Evolutionary conservation across 2,113 vertebrate species (phyloP).

Genomic region (Oncorhynchus kisutch): DNA sequence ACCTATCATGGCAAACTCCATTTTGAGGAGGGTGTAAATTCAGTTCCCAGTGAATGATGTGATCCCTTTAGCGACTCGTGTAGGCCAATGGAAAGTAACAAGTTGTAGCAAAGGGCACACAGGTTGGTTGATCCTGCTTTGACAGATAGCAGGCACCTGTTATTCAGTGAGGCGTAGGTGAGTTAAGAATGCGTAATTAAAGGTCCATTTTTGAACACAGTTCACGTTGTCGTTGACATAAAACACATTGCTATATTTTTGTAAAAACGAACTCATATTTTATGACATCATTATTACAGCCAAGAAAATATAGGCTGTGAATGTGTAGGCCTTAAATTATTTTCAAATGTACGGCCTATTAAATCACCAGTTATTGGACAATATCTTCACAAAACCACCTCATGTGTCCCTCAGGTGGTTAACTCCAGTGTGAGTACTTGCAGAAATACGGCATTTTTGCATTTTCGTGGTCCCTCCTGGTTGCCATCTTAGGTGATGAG

Average conservation of each 20-base stretch:
- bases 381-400: conserved; percentile 34
- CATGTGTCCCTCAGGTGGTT: conserved; percentile 68
- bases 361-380: conserved; percentile 45
- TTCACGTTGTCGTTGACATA: conserved; percentile 43
- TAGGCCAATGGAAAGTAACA: conserved; percentile 38
- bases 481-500: conserved; percentile 64
- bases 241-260: conserved; percentile 22
- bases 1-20: conserved; percentile 99
- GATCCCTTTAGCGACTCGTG: conserved; percentile 41
- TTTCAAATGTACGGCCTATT: background rate
- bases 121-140: conserved; percentile 38
- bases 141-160: conserved; percentile 37
- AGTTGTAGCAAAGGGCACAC: conserved; percentile 54
- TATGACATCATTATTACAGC: conserved; percentile 63
- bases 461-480: conserved; percentile 53
- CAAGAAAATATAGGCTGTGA: conserved; percentile 13
- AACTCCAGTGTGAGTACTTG: conserved; percentile 26
- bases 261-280: conserved; percentile 31
- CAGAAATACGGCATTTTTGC: conserved; percentile 46
- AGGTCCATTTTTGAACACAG: conserved; percentile 39
- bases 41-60: conserved; percentile 27
- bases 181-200: conserved; percentile 27
- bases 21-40: conserved; percentile 56
- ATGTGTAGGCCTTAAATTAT: background rate
- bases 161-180: conserved; percentile 8